These are phyloP conservation scores for Rhabdornis inornatus DNA, from an alignment of 2,113 vertebrate species.

Conservation along the genomic window DNA sequence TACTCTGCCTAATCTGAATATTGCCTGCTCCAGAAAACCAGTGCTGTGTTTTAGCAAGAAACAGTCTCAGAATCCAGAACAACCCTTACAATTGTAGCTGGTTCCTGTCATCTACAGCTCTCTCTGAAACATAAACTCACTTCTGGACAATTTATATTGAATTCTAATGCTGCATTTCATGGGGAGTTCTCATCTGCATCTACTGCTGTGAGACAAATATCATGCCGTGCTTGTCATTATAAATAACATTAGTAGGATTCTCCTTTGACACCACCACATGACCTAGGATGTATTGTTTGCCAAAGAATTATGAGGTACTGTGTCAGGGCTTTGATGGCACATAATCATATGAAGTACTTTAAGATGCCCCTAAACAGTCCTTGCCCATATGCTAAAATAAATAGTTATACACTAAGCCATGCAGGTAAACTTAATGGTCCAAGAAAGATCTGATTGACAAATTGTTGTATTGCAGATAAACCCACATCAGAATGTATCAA, in stretches of 20 bases:
- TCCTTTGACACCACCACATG: not conserved
- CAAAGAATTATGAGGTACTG: conserved; percentile 25
- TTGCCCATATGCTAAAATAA: not conserved
- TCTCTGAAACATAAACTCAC: not conserved
- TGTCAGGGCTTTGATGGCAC: not conserved
- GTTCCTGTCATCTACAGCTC: not conserved
- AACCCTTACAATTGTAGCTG: not conserved
- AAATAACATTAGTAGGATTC: not conserved
- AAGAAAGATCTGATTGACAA: not conserved
- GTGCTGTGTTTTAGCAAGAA: not conserved
- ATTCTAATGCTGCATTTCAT: not conserved
- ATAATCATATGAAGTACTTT: not conserved
- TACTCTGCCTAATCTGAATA: not conserved
- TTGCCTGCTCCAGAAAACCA: not conserved
- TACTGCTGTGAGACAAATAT: not conserved
- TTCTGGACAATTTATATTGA: not conserved
- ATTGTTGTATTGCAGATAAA: not conserved
- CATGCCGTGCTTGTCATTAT: not conserved
- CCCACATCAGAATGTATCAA: not conserved
- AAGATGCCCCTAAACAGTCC: not conserved
- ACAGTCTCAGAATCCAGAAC: not conserved
- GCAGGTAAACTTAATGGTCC: not conserved
- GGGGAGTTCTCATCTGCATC: not conserved
- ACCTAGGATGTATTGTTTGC: conserved; percentile 20
- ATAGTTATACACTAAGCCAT: not conserved